A percentile compares a stretch with the other conserved stretches of the same genome.
Conservation (phyloP, 2,797 vertebrate species). For the Propithecus perrieri region DNA sequence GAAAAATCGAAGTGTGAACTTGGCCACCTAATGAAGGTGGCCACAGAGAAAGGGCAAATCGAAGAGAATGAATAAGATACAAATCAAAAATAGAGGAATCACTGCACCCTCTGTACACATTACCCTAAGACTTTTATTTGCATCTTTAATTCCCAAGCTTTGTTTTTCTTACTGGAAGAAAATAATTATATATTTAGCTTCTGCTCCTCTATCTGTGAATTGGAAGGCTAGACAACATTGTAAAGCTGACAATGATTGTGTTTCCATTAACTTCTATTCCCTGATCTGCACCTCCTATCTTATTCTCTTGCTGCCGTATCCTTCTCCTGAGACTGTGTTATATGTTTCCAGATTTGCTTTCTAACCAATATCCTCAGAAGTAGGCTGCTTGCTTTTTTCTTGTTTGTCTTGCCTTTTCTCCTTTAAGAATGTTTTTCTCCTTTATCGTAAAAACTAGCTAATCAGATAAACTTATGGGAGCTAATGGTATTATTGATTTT, state of each 20-base stretch:
- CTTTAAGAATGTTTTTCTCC: background rate
- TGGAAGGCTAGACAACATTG: background rate
- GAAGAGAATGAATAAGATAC: background rate
- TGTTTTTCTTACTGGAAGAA: constrained; percentile 1
- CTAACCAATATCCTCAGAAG: background rate
- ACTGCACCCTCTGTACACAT: background rate
- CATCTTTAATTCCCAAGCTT: background rate
- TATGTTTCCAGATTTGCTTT: background rate
- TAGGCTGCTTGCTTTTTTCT: background rate
- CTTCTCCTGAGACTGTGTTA: background rate
- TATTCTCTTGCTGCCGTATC: background rate
- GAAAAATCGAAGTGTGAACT: constrained; percentile 17
- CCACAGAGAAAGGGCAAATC: constrained; percentile 1
- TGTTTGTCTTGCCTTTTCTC: background rate
- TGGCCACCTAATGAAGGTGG: background rate
- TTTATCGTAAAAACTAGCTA: background rate
- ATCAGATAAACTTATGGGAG: background rate
- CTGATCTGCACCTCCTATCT: background rate
- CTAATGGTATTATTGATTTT: constrained; percentile 12
- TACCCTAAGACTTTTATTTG: background rate
- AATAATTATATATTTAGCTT: background rate
- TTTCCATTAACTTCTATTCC: background rate
- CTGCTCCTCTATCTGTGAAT: background rate
- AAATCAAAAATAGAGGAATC: background rate
- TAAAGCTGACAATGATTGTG: background rate